A percentile compares a stretch with the other conserved stretches of the same genome.
Conservation (phyloP, 1,140 invertebrate species). For the Camponotus vicinus region DNA sequence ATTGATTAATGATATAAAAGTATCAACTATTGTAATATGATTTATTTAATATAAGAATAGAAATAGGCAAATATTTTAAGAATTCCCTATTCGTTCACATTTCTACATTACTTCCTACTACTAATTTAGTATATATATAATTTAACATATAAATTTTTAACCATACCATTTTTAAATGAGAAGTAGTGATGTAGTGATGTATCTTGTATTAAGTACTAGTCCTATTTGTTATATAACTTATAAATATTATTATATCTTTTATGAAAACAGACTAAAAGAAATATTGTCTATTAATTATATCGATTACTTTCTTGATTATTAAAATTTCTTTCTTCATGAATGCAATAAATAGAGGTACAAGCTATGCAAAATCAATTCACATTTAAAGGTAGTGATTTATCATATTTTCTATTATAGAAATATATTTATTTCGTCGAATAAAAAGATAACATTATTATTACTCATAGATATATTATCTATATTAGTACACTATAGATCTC, state of each 20-base stretch:
- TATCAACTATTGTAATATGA: constrained; percentile 23
- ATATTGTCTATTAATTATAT: neutral
- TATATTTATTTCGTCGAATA: neutral
- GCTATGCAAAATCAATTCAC: constrained; percentile 56
- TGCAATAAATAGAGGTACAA: constrained; percentile 69
- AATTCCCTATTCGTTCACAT: neutral
- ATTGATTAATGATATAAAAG: neutral
- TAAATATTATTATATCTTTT: constrained; percentile 58
- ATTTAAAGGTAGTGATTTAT: constrained; percentile 1
- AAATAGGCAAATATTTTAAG: neutral
- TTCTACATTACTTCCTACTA: constrained; percentile 2
- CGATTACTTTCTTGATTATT: constrained; percentile 33
- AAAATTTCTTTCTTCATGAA: constrained; percentile 45
- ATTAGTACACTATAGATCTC: neutral
- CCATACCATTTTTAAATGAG: constrained; percentile 38
- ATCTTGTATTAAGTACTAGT: constrained; percentile 74
- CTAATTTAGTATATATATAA: constrained; percentile 39
- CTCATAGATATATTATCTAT: too few relatives aligned
- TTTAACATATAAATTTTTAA: constrained; percentile 39
- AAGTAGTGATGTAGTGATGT: constrained; percentile 30
- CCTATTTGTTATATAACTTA: constrained; percentile 68
- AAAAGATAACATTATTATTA: neutral
- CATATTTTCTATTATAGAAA: neutral
- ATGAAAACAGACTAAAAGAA: constrained; percentile 12
- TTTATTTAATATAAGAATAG: constrained; percentile 46